Base-by-base conservation (phyloP, 2,797 vertebrate genomes). In the Euphonia xanthogaster region DNA sequence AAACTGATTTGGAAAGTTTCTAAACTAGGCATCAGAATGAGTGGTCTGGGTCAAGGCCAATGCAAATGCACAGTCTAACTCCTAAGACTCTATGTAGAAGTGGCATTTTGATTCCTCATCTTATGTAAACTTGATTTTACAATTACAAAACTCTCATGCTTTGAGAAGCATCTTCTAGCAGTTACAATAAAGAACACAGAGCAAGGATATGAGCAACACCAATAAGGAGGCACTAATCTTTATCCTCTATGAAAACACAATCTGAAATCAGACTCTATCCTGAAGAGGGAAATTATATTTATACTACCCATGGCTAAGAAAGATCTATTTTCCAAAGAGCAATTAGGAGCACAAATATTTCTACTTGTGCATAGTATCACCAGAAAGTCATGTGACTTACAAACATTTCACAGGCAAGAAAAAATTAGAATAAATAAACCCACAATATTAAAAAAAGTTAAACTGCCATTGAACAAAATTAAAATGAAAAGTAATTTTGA, bases 51-150 rank as follows among this genome's bases (percentile, higher is more conserved):
- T 33, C 37, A 61, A 94, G 70, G 92, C 71, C 97, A 96, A 93
- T 60, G 73, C 80, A 96, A 96, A 94, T 65, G 55, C 82, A 95
- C 22, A 71, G 71, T 93, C 88, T 92, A 71, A 81, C 77, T 96
- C 89, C 81, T 82, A 87, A 94, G 96, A 81, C 58, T 84, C 70
- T 47, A 39, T 37, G 89, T 48, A 93, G 55, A 88, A 96, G 72
- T 94, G 93, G 96, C 91, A 95, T 96, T 97, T 96, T 88, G 84
- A 94, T 96, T 96, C 83, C 62, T 95, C 94, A 85, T 90, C 76
- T 95, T 97, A 95, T 84, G 71, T 83, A 90, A 97, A 84, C 58
- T 91, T 94, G 90, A 83, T 80, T 96, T 92, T 70, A 94, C 55
- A 94, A 74, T 68, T 96, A 67, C 83, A 97, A 92, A 96, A 77